A percentile compares a stretch with the other conserved stretches of the same genome.
Evolutionary conservation across 2,113 vertebrate genomes (phyloP).

Genomic region (Scophthalmus maximus): DNA sequence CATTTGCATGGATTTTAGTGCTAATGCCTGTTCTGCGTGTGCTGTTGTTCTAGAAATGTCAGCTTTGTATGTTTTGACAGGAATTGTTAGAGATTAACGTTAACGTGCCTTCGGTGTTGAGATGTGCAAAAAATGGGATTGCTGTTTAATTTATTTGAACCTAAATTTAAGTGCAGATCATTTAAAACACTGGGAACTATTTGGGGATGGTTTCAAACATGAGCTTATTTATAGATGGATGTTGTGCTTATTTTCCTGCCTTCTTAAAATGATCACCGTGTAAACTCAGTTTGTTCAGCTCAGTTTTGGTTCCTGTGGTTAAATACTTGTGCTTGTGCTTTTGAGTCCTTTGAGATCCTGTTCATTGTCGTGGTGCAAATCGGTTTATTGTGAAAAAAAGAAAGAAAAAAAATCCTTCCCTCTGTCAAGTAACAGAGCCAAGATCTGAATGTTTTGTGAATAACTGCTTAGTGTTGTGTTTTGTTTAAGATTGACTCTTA

Average conservation of each 20-base stretch:
- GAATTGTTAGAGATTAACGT: not conserved
- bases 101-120: no score
- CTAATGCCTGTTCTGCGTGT: slow-evolving; percentile 8
- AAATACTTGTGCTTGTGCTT: slow-evolving; percentile 23
- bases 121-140: not conserved
- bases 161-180: not conserved
- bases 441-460: slow-evolving; percentile 58
- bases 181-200: no score
- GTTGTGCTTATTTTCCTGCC: slow-evolving; percentile 7
- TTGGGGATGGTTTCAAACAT: no score
- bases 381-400: not conserved
- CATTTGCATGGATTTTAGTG: slow-evolving; percentile 84
- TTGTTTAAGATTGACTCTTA: slow-evolving; percentile 24
- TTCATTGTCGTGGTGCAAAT: slow-evolving; percentile 26
- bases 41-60: slow-evolving; percentile 16
- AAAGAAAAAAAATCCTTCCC: slow-evolving; percentile 50
- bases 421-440: no score
- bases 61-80: slow-evolving; percentile 18
- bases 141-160: slow-evolving; percentile 2
- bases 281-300: slow-evolving; percentile 1
- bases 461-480: slow-evolving; percentile 37
- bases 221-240: not conserved
- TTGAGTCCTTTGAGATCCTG: slow-evolving; percentile 53
- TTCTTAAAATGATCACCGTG: not conserved
- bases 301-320: slow-evolving; percentile 10